These are phyloP conservation scores for Agapetus fuscipes DNA, from an alignment of 2,888 invertebrate species.

Conservation along the genomic window DNA sequence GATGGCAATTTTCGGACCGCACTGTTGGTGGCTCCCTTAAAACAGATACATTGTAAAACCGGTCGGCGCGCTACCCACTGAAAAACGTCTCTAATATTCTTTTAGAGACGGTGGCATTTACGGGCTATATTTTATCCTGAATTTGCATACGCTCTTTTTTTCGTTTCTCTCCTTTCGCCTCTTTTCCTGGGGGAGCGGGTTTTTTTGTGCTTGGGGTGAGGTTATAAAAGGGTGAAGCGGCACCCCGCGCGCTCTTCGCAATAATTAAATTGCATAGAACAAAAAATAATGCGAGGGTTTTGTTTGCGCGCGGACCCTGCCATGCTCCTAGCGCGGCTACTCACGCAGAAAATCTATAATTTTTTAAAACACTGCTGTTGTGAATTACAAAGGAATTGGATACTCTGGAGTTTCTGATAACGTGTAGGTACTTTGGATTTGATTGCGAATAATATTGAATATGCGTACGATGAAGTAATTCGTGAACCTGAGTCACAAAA, in stretches of 20 bases:
- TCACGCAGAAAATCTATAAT: too few species aligned
- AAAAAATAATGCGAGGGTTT: slow-evolving; percentile 21
- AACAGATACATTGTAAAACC: slow-evolving; percentile 22
- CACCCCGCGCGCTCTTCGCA: slow-evolving; percentile 29
- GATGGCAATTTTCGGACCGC: too few species aligned
- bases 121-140: slow-evolving; percentile 53
- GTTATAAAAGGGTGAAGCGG: slow-evolving; percentile 50
- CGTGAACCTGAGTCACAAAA: too few species aligned
- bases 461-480: too few species aligned
- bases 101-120: slow-evolving; percentile 53
- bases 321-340: too few species aligned
- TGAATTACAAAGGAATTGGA: too few species aligned
- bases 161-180: slow-evolving; percentile 47
- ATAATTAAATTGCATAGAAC: slow-evolving; percentile 45
- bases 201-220: slow-evolving; percentile 46
- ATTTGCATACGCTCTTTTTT: slow-evolving; percentile 51
- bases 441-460: too few species aligned
- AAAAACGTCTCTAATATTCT: slow-evolving; percentile 53
- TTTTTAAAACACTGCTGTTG: too few species aligned
- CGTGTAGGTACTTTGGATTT: too few species aligned
- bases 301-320: slow-evolving; percentile 4
- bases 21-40: slow-evolving; percentile 20
- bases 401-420: too few species aligned
- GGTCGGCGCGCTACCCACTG: slow-evolving; percentile 42
- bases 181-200: slow-evolving; percentile 35